A percentile compares a stretch with the other conserved stretches of the same genome.
Evolutionary conservation across 2,113 vertebrate genomes (phyloP).

Genomic region (Orientallactaga bullata): DNA sequence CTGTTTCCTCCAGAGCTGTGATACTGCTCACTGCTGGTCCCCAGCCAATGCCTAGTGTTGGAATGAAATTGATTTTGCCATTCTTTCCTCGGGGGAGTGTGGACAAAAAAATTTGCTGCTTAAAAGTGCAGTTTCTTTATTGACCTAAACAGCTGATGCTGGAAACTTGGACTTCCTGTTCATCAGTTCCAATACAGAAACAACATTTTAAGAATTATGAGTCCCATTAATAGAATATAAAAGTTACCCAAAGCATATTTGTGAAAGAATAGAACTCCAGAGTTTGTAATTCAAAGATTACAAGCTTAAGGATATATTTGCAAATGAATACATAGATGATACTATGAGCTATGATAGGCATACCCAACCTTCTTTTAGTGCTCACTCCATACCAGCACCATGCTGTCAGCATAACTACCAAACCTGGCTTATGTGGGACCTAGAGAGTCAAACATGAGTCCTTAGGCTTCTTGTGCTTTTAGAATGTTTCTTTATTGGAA

Average conservation of each 20-base stretch:
- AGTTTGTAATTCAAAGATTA: conserved; percentile 15
- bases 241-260: conserved; percentile 33
- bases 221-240: not conserved
- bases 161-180: conserved; percentile 14
- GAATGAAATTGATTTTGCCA: conserved; percentile 22
- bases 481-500: not conserved
- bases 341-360: not conserved
- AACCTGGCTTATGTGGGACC: too few relatives aligned
- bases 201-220: conserved; percentile 20
- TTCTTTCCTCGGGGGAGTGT: conserved; percentile 21
- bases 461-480: not conserved
- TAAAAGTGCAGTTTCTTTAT: conserved; percentile 44
- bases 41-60: not conserved
- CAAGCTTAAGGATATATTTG: not conserved
- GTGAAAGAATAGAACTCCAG: not conserved
- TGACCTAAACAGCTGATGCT: conserved; percentile 24
- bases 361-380: not conserved
- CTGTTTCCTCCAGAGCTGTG: not conserved
- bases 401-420: not conserved
- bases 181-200: conserved; percentile 33
- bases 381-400: not conserved
- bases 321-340: not conserved
- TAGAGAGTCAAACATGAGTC: too few relatives aligned
- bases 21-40: not conserved
- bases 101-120: conserved; percentile 46